These are phyloP conservation scores for Agrochola macilenta DNA, from an alignment of 2,888 invertebrate genomes.

Conservation along the genomic window DNA sequence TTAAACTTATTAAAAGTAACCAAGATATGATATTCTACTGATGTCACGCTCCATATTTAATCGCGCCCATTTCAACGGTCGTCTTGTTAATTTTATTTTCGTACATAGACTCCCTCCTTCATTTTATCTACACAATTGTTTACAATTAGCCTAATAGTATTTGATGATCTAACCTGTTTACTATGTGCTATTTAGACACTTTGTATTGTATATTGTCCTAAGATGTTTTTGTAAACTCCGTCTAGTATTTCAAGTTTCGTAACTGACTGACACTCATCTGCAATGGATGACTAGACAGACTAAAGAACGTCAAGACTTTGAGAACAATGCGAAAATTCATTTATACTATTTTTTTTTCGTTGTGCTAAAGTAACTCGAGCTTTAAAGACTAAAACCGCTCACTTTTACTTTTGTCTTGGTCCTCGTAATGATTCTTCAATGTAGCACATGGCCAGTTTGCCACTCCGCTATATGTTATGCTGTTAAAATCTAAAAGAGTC, in stretches of 20 bases:
- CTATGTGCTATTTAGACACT: slow-evolving; percentile 28
- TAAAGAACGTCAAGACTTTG: slow-evolving; percentile 13
- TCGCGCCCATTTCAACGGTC: slow-evolving; percentile 34
- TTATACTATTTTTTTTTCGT: slow-evolving; percentile 32
- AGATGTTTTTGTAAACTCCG: slow-evolving; percentile 10
- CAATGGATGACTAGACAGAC: slow-evolving; percentile 7
- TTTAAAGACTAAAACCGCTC: slow-evolving; percentile 16
- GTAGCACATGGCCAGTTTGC: slow-evolving; percentile 28
- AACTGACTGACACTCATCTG: slow-evolving; percentile 15
- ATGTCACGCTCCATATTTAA: slow-evolving; percentile 37
- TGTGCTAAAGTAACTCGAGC: slow-evolving; percentile 13
- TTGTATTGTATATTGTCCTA: slow-evolving; percentile 9
- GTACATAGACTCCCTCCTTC: slow-evolving; percentile 42
- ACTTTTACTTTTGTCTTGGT: slow-evolving; percentile 39
- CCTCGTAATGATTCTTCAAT: slow-evolving; percentile 25
- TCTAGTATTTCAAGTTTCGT: slow-evolving; percentile 13
- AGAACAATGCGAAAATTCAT: slow-evolving; percentile 39
- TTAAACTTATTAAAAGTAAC: no score
- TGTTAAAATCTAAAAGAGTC: not conserved
- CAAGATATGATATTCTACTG: slow-evolving; percentile 8
- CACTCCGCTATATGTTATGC: not conserved
- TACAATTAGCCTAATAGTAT: slow-evolving; percentile 64
- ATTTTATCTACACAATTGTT: slow-evolving; percentile 61
- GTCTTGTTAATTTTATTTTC: slow-evolving; percentile 54
- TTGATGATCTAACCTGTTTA: slow-evolving; percentile 62